A percentile compares a stretch with the other conserved stretches of the same genome.
Evolutionary conservation across 2,888 invertebrate genomes (phyloP).

Genomic region (Nasonia oneida): DNA sequence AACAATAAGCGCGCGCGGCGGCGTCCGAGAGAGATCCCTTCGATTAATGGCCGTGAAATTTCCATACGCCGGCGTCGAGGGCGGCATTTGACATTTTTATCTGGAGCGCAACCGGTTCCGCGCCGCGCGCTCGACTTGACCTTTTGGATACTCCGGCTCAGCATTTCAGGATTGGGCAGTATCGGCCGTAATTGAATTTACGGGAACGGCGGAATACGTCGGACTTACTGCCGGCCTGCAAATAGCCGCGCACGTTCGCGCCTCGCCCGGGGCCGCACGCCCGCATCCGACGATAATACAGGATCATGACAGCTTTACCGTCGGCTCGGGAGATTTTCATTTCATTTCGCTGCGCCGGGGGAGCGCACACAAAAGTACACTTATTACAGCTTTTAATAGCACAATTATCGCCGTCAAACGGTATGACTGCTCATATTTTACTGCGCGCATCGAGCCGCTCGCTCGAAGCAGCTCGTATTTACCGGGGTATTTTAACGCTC

Average conservation of each 20-base stretch:
- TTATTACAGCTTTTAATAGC: conserved; percentile 50
- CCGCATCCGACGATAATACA: neutral
- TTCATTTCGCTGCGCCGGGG: conserved; percentile 48
- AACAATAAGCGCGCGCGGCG: conserved; percentile 60
- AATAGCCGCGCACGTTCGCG: conserved; percentile 12
- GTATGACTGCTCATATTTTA: conserved; percentile 21
- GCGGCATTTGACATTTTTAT: conserved; percentile 62
- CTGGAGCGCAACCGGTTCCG: conserved; percentile 57
- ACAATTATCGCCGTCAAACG: conserved; percentile 42
- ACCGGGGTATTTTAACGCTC: neutral
- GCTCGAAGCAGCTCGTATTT: neutral
- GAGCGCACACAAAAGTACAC: conserved; percentile 29
- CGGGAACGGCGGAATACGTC: conserved; percentile 52
- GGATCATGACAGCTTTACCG: conserved; percentile 58
- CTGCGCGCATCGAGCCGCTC: conserved; percentile 11
- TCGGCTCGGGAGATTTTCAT: conserved; percentile 51
- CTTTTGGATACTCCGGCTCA: neutral
- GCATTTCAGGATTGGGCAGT: neutral
- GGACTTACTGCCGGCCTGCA: conserved; percentile 45
- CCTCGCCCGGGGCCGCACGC: conserved; percentile 27
- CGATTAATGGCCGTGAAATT: conserved; percentile 64
- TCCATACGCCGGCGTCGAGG: conserved; percentile 56
- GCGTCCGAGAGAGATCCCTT: conserved; percentile 51
- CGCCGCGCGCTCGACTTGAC: neutral
- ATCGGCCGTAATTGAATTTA: conserved; percentile 5